Conservation (phyloP, 2,113 vertebrate genomes). For the Dasyornis broadbenti region DNA sequence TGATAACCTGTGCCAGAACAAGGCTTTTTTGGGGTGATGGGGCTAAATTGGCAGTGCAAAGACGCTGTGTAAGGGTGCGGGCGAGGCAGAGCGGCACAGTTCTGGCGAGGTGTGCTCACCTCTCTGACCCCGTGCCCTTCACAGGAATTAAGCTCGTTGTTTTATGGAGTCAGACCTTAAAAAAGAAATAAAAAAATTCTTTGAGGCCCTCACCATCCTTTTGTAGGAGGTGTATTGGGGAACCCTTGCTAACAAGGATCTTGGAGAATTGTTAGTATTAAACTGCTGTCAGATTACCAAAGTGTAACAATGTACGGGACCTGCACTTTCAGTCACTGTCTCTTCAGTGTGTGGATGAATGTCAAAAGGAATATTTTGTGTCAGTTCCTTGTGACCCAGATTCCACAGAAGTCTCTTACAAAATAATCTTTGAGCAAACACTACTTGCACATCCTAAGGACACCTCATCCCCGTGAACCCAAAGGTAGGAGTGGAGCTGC, state of each 20-base stretch:
- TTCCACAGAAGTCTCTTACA: background rate
- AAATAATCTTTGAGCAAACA: constrained; percentile 22
- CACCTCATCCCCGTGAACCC: background rate
- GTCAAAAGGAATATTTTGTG: constrained; percentile 50
- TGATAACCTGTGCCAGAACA: background rate
- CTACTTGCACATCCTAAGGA: background rate
- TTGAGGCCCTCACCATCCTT: background rate
- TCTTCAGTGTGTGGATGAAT: background rate
- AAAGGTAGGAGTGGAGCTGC: background rate
- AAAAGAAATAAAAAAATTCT: background rate
- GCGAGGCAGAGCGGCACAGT: fast-evolving
- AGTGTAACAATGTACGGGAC: background rate
- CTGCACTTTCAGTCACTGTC: background rate
- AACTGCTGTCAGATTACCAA: background rate
- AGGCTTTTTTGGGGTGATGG: background rate
- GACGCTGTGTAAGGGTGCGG: background rate
- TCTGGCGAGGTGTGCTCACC: fast-evolving
- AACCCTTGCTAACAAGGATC: background rate
- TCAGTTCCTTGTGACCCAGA: constrained; percentile 48
- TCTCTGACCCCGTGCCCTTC: background rate
- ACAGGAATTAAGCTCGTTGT: background rate
- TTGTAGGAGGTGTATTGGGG: background rate
- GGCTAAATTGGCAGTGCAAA: background rate
- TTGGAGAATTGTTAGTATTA: background rate
- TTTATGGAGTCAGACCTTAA: background rate